These are phyloP conservation scores for Trematomus bernacchii DNA, from an alignment of 2,797 vertebrate genomes.

Conservation along the genomic window DNA sequence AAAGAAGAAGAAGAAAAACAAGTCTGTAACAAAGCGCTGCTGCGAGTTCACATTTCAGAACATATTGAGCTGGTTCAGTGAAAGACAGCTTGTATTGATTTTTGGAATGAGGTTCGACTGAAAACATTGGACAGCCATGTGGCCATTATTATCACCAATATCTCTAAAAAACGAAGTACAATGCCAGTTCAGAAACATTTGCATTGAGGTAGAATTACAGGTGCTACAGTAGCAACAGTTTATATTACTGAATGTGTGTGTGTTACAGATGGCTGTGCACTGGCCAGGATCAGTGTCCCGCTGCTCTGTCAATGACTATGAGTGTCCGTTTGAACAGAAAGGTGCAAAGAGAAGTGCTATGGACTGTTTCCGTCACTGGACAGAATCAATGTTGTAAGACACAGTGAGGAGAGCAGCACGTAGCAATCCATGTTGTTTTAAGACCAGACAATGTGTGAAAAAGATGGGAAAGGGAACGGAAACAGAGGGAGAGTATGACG, in stretches of 20 bases:
- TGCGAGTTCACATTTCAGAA: constrained; percentile 52
- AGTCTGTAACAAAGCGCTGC: constrained; percentile 1
- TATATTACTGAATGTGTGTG: constrained; percentile 5
- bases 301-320: constrained; percentile 52
- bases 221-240: constrained; percentile 14
- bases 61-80: constrained; percentile 40
- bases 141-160: constrained; percentile 30
- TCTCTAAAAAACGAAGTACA: constrained; percentile 21
- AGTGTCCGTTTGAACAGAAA: constrained; percentile 53
- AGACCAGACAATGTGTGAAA: background rate
- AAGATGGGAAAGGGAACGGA: background rate
- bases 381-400: constrained; percentile 18
- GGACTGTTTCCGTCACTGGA: constrained; percentile 12
- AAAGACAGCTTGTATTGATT: constrained; percentile 55
- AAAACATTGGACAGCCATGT: constrained; percentile 40
- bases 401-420: constrained; percentile 3
- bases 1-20: background rate
- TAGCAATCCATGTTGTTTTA: background rate
- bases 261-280: constrained; percentile 20
- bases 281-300: constrained; percentile 38
- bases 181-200: background rate
- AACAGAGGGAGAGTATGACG: constrained; percentile 33
- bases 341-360: constrained; percentile 14
- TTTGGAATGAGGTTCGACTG: constrained; percentile 36
- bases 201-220: constrained; percentile 14